Evolutionary conservation across 1,140 invertebrate genomes (phyloP), one percentile per base, ranked within the genome.

Genomic region (Bilobella aurantiaca): DNA sequence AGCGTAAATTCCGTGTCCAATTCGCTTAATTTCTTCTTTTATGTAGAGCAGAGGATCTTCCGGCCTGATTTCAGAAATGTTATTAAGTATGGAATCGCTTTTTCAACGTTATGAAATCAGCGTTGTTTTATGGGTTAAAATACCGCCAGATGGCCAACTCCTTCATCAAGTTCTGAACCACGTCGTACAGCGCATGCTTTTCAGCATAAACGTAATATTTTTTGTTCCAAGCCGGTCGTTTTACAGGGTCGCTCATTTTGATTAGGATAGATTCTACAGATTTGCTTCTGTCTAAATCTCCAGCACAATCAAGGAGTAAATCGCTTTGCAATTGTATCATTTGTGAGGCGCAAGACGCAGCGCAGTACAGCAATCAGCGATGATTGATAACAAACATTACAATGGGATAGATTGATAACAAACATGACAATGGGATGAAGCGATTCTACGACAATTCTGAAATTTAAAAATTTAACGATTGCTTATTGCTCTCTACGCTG

Each of bases 191-290:
- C 29, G 46, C 63, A 69, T 71, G 62, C 30, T 67, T 61, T 46
- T 71, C 70, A 1, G 59, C 62, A 32, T 71, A 71, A 0, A 42
- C 53, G 14, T 68, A 64, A 42, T 61, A 64, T 8, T 64, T 57
- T n/a, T 64, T 65, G 27, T 34, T 37, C 70, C 67, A 71, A 3
- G 14, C 62, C 16, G 64, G 70, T 8, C 30, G 1, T 18, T 62
- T 37, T 18, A 71, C 58, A 18, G 70, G 70, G 56, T 71, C 67
- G 25, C 64, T 62, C 69, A 71, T 71, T 53, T 29, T 67, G 49
- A n/a, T n/a, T n/a, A n/a, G n/a, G n/a, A n/a, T n/a, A n/a, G n/a
- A n/a, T n/a, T n/a, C n/a, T n/a, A n/a, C n/a, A n/a, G n/a, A n/a
- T n/a, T n/a, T 23, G 23, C 5, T 56, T 56, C 23, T 14, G 23